Base-by-base conservation (phyloP, 2,797 vertebrate species). In the Numenius phaeopus region DNA sequence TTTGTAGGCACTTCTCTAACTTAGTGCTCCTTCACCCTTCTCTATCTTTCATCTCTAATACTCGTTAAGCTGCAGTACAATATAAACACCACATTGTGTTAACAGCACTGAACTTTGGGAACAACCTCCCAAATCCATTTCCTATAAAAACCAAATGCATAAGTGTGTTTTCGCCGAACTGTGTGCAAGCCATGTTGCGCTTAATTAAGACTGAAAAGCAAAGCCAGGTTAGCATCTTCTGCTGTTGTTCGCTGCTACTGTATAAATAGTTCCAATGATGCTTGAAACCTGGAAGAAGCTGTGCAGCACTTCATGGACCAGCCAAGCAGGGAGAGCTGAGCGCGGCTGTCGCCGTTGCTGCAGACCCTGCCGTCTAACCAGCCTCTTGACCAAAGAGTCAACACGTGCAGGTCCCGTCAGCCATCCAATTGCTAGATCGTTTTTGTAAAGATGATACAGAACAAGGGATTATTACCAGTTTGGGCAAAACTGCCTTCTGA, bases 1-100 rank as follows among this genome's bases (percentile, higher is more conserved):
- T 96, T 94, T 94, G 79, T 16, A 96, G 90, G 89, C 94, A 77
- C 62, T 89, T 88, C 50, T 73, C 72, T 92, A 96, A 88, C 89
- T 65, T 12, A n/a, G 82, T 42, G 89, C 76, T 94, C 89, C 79
- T 88, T 92, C 4, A 0, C 72, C 84, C 87, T 83, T 73, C 87
- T 94, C 84, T 86, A 46, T 54, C 81, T 93, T 91, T 93, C 89
- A 94, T 93, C 82, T 91, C 84, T 86, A 81, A 69, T 64, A 57
- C 65, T 90, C 32, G 7, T 92, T 86, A 89, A 88, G 61, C 69
- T 86, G 77, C 66, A 88, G 58, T 29, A 54, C 65, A 67, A 55
- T 30, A 78, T 58, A 86, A 92, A 89, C 71, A 94, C 21, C 65
- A 59, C 32, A 5, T 6, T 39, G 50, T 19, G 58, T 49, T 95